Evolutionary conservation across 2,888 invertebrate genomes (phyloP).

Genomic region (Drosophila barbarae): DNA sequence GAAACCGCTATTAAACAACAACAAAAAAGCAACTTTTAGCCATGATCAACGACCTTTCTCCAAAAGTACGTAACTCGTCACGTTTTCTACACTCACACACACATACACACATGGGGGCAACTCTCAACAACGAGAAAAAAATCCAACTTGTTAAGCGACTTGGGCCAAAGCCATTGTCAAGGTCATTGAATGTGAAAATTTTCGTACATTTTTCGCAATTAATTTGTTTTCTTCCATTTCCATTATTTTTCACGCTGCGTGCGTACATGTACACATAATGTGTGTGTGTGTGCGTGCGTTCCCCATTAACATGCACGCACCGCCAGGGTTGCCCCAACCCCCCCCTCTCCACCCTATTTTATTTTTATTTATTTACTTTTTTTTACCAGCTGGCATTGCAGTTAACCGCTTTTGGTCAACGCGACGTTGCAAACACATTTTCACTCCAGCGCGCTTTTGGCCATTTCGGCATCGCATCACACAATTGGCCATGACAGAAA

Average conservation of each 20-base stretch:
- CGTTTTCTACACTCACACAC: slow-evolving; percentile 67
- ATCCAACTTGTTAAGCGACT: slow-evolving; percentile 32
- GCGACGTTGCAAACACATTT: slow-evolving; percentile 47
- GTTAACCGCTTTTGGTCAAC: slow-evolving; percentile 31
- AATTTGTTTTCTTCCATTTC: slow-evolving; percentile 52
- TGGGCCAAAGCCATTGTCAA: slow-evolving; percentile 67
- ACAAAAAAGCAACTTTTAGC: slow-evolving; percentile 42
- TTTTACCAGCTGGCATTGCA: slow-evolving; percentile 23
- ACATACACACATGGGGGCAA: background rate
- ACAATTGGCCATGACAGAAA: slow-evolving; percentile 36
- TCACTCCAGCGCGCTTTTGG: slow-evolving; percentile 56
- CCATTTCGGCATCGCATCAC: slow-evolving; percentile 33
- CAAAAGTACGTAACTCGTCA: slow-evolving; percentile 72
- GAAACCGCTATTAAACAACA: slow-evolving; percentile 54
- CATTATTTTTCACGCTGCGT: slow-evolving; percentile 42
- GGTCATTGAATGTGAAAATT: slow-evolving; percentile 72
- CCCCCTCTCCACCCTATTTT: background rate
- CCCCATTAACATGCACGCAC: slow-evolving; percentile 54
- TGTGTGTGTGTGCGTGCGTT: slow-evolving; percentile 35
- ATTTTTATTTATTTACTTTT: slow-evolving; percentile 5
- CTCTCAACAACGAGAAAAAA: slow-evolving; percentile 9
- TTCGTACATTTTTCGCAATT: slow-evolving; percentile 66
- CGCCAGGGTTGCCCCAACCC: slow-evolving; percentile 15
- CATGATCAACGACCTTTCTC: slow-evolving; percentile 75
- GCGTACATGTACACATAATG: slow-evolving; percentile 15